Base-by-base conservation (phyloP, 2,888 invertebrate species). In the Acanthococcus lagerstroemiae region DNA sequence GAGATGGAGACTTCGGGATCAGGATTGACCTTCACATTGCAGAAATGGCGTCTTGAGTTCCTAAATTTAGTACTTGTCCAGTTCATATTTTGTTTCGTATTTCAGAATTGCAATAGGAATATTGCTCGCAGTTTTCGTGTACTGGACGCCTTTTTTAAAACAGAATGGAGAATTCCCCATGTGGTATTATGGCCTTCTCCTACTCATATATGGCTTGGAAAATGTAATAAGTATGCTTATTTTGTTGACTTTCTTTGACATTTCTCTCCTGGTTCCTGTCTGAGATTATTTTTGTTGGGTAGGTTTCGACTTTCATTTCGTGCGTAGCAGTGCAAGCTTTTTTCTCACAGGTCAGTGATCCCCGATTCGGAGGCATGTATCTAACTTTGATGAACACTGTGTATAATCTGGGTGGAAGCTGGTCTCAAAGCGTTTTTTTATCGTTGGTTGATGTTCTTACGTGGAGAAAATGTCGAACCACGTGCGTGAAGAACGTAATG, bases 371-470 rank as follows among this genome's bases (percentile, higher is more conserved):
- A 3, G 96, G 99, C 4, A 99, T 97, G 0, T 99, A 99, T 76
- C 99, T 99, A 99, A 99, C 99, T 0, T 80, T 99, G 57, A 80
- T 99, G 17, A 99, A 99, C 76, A 99, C 99, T 0, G 81, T 97
- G 21, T 84, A 87, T 56, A 99, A 99, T 80, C 81, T 99, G 67
- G 97, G 99, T 15, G 93, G 94, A 4, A 95, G 95, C 75, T 97
- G 96, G 97, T 95, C 97, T 0, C 84, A 87, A 68, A 95, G 95
- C 0, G 79, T 94, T 3, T 87, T 93, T 0, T 80, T 96, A 3
- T 94, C 92, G 87, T 81, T 92, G 67, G 92, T 96, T 3, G 95
- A 96, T 78, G 83, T 86, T 12, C 77, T 95, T 4, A 95, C 95
- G 0, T 86, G 83, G 77, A 90, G 86, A 73, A 77, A 78, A 46